phyloP scores from a whole-genome alignment of 2,113 vertebrate genomes.

The Pongo pygmaeus region DNA sequence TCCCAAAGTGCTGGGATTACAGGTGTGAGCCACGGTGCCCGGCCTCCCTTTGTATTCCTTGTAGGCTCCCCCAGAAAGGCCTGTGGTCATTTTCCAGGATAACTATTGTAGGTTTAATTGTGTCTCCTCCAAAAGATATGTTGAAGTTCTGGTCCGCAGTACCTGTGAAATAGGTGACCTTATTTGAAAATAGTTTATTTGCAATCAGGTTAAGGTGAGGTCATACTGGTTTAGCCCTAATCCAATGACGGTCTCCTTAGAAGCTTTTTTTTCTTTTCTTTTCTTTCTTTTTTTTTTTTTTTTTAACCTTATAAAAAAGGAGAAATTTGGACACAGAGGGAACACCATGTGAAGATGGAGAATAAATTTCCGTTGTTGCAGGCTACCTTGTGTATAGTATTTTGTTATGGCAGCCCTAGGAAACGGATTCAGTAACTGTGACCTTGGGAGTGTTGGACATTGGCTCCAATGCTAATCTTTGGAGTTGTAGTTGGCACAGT shows the following conservation, averaged over 20 bases:
- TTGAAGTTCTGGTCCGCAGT: background rate
- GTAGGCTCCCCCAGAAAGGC: background rate
- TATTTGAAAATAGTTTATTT: background rate
- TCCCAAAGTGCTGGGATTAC: no score
- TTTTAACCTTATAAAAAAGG: background rate
- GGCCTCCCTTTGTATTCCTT: background rate
- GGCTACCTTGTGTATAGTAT: background rate
- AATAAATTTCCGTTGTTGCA: background rate
- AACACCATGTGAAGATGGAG: background rate
- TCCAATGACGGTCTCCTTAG: background rate
- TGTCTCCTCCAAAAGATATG: background rate
- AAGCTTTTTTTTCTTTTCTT: no score
- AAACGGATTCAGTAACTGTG: background rate
- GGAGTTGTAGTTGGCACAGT: background rate
- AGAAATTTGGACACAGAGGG: background rate
- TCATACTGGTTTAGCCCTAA: background rate
- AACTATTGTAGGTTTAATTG: background rate
- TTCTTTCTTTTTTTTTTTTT: no score
- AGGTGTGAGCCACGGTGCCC: no score
- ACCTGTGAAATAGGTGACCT: background rate
- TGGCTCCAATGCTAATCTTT: background rate
- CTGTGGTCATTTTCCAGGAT: background rate
- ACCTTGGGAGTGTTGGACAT: background rate
- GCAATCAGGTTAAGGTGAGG: background rate
- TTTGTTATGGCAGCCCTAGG: background rate